phyloP scores from a whole-genome alignment of 2,113 vertebrate genomes.

The Corvus cornix region DNA sequence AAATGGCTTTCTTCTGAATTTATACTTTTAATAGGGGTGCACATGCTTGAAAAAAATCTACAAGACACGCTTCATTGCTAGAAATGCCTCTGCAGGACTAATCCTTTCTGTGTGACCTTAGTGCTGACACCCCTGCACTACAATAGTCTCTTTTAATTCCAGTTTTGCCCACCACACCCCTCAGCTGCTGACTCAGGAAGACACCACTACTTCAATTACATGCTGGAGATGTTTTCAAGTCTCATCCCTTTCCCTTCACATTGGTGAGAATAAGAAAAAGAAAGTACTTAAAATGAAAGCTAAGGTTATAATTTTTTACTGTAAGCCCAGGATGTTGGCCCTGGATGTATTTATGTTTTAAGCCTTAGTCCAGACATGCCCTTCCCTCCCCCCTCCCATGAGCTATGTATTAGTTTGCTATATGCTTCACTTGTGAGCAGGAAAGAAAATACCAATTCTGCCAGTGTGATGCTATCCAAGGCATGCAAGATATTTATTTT shows the following conservation, averaged over 20 bases:
- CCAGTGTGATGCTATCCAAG: neutral
- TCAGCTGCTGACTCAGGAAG: neutral
- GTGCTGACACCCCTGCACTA: neutral
- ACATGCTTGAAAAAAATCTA: neutral
- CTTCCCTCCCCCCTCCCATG: neutral
- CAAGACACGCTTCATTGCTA: neutral
- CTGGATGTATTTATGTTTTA: neutral
- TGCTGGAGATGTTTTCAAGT: neutral
- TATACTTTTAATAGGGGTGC: neutral
- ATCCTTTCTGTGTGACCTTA: neutral
- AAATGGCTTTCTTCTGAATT: neutral
- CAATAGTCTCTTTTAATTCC: neutral
- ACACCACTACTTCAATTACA: neutral
- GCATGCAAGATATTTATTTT: neutral
- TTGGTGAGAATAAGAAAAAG: neutral
- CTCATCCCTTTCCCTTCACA: neutral
- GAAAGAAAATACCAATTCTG: neutral
- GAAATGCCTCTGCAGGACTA: neutral
- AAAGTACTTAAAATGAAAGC: neutral
- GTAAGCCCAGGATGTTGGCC: neutral
- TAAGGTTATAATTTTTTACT: neutral
- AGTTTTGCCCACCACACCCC: neutral
- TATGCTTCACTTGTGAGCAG: neutral
- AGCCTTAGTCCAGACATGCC: accelerated
- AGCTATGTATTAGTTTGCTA: neutral